Conservation (phyloP, 2,888 invertebrate species). For the Lymantria monacha region DNA sequence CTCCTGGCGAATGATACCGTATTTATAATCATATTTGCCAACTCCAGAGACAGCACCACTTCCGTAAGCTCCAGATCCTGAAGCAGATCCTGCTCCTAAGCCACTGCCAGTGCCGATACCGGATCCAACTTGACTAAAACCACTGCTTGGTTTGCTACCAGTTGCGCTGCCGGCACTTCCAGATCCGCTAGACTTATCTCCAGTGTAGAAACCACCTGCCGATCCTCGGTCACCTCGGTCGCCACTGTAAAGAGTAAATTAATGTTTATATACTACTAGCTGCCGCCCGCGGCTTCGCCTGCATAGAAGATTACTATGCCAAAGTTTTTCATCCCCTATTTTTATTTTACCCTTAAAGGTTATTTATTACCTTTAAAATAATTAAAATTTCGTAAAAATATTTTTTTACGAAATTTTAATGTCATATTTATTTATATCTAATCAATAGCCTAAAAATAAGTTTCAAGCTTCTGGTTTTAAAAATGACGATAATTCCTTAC, state of each 20-base stretch:
- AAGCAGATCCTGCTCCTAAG: constrained; percentile 5
- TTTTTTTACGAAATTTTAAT: no score
- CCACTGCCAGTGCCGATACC: constrained; percentile 11
- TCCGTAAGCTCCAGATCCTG: constrained; percentile 17
- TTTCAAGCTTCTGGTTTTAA: no score
- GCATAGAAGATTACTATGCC: no score
- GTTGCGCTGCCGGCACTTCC: constrained; percentile 7
- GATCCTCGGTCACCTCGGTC: constrained; percentile 44
- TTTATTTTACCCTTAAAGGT: no score
- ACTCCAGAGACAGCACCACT: constrained; percentile 14
- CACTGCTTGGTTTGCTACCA: constrained; percentile 1
- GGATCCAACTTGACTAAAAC: constrained; percentile 7
- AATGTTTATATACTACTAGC: no score
- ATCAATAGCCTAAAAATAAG: no score
- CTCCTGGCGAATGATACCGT: constrained; percentile 70
- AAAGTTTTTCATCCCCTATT: no score
- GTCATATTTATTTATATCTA: no score
- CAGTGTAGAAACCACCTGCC: constrained; percentile 43
- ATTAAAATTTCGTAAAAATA: no score
- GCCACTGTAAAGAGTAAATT: constrained; percentile 17
- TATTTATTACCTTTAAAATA: no score
- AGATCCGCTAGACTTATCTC: constrained; percentile 17
- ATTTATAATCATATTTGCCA: constrained; percentile 60
- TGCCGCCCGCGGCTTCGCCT: no score
- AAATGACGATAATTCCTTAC: no score